A percentile compares a stretch with the other conserved stretches of the same genome.
Conservation (phyloP, 2,797 vertebrate genomes). For the Staurois parvus region DNA sequence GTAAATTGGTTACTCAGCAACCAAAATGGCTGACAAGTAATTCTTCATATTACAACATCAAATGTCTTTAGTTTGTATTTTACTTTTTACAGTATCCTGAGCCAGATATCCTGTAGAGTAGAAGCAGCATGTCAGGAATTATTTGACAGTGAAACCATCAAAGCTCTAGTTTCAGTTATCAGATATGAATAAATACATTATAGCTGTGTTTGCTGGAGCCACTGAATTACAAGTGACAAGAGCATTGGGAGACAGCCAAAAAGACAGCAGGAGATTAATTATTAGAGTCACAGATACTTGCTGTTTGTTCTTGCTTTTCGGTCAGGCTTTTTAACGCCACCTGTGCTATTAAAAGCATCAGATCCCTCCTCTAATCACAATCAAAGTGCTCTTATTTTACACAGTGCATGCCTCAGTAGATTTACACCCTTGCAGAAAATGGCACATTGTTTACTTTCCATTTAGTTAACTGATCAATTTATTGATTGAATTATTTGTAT, state of each 20-base stretch:
- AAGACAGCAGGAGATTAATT: slow-evolving; percentile 58
- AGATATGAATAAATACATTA: slow-evolving; percentile 22
- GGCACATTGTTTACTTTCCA: not conserved
- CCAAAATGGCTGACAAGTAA: not conserved
- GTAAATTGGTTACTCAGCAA: not conserved
- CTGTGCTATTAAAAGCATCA: slow-evolving; percentile 20
- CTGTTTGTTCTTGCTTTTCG: slow-evolving; percentile 52
- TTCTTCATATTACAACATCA: not conserved
- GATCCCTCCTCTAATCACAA: not conserved
- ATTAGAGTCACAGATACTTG: slow-evolving; percentile 49
- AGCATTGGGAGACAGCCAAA: slow-evolving; percentile 36
- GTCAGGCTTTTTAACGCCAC: slow-evolving; percentile 33
- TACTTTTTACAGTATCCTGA: not conserved
- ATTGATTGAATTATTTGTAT: not conserved
- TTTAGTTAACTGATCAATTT: not conserved
- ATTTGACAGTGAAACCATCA: slow-evolving; percentile 5
- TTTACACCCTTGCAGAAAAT: too few relatives aligned
- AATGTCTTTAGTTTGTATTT: not conserved
- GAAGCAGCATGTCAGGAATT: not conserved
- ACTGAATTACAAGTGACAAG: slow-evolving; percentile 45
- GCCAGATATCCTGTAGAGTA: not conserved
- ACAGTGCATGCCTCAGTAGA: too few relatives aligned
- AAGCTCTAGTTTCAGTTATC: slow-evolving; percentile 19
- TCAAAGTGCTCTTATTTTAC: not conserved
- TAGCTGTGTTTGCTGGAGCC: slow-evolving; percentile 25